Base-by-base conservation (phyloP, 53 echinoderm and acorn worm genomes). In the Astropecten irregularis region DNA sequence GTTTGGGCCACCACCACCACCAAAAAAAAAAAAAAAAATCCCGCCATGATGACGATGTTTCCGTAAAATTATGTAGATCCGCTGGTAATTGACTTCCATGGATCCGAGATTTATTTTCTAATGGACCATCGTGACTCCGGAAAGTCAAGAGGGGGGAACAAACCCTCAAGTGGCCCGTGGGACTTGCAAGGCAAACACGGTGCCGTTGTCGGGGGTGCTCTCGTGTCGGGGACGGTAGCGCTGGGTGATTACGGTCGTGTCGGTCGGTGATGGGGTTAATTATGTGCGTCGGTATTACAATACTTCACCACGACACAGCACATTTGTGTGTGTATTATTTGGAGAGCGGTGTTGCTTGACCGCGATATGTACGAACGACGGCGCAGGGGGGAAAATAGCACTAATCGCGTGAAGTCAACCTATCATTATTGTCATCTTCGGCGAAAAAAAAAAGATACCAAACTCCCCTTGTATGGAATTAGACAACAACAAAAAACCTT, bases 101-200 rank as follows among this genome's bases (percentile, higher is more conserved):
- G 54, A 55, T 3, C 27, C 18, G 40, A 57, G 56, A 76, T 76
- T 76, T 58, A 40, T 39, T n/a, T n/a, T 57, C 76, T 58, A 58
- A 76, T 76, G 76, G 57, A 76, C 76, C 26, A 40, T 71, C 76
- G 76, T 76, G 76, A 56, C 76, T 76, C 15, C n/a, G n/a, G n/a
- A n/a, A n/a, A n/a, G n/a, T n/a, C n/a, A n/a, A n/a, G n/a, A n/a
- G n/a, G n/a, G 56, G 22, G n/a, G 21, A 2, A 4, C 49, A 48
- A 30, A 23, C 59, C 30, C 59, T 1, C 3, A 23, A 22, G 13
- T 76, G 57, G 76, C 13, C 58, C 1, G 0, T 56, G 76, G 76
- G 58, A 2, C 58, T 28, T 7, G 25, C 40, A 22, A 57, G 34
- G 36, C 57, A 76, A 76, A 76, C 76, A 76, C 40, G 65, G 65